A percentile compares a stretch with the other conserved stretches of the same genome.
Evolutionary conservation across 2,797 vertebrate species (phyloP).

Genomic region (Crenichthys baileyi): DNA sequence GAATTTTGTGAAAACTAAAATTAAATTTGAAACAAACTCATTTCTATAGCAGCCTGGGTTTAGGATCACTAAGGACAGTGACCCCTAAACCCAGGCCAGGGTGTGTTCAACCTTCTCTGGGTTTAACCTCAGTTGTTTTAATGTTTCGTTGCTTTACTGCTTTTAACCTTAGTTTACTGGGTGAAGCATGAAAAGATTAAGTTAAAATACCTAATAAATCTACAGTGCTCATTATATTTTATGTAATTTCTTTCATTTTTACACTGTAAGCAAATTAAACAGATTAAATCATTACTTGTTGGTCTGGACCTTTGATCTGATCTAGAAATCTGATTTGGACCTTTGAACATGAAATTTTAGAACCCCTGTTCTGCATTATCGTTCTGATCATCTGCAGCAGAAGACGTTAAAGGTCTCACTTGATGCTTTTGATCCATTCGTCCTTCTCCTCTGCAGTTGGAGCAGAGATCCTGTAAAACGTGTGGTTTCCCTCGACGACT

Average conservation of each 20-base stretch:
- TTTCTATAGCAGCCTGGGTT: no score
- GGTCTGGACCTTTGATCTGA: background rate
- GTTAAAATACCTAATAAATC: background rate
- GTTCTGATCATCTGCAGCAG: background rate
- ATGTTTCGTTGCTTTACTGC: no score
- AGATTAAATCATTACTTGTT: background rate
- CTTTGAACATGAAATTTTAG: background rate
- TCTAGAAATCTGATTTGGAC: background rate
- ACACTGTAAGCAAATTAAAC: background rate
- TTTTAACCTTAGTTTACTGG: background rate
- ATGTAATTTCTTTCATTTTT: background rate
- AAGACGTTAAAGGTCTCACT: conserved; percentile 76
- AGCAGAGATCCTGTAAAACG: conserved; percentile 95
- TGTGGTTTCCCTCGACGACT: conserved; percentile 97
- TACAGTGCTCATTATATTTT: background rate
- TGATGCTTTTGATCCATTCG: conserved; percentile 97
- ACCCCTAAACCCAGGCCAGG: no score
- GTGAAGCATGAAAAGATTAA: no score
- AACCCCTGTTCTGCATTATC: background rate
- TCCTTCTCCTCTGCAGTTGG: conserved; percentile 94
- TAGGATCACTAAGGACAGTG: no score
- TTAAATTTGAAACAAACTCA: no score
- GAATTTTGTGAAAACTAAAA: no score
- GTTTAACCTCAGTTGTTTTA: no score
- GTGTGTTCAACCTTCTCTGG: no score